Evolutionary conservation across 2,113 vertebrate species (phyloP), one percentile per base, ranked within the genome.

Genomic region (Helogale parvula): DNA sequence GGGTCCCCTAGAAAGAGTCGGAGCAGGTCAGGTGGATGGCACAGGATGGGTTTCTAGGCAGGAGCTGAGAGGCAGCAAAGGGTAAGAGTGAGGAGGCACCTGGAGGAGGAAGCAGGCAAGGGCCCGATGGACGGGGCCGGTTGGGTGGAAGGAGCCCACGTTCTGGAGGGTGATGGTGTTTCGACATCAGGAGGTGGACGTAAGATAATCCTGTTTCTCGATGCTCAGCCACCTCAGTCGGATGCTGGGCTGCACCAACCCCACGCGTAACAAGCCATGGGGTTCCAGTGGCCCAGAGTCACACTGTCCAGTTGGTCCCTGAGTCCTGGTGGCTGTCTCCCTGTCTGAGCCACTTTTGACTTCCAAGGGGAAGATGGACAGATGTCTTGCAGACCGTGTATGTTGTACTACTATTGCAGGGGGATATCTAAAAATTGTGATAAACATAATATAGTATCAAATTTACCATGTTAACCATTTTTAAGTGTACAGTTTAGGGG

Each of bases 221-320:
- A 0, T 6, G 9, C 45, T 57, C 35, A 3, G 41, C 31, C 16
- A 0, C 29, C 21, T 23, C 7, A 5, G 0, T 2, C 60, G 54
- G 14, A n/a, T 11, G 5, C 63, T 0, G 0, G 0, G 1, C 27
- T 23, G 41, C 12, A 10, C 7, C 17, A 60, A 9, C 25, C 33
- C 29, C 1, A 0, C 16, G 31, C 38, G 2, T 41, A 25, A 47
- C 15, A 2, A 74, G 82, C 52, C 29, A 5, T 2, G 9, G 21
- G 25, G 27, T 11, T 33, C 66, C 65, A 41, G 63, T n/a, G 19
- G 68, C 4, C 66, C 14, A n/a, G 52, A 19, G 33, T n/a, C 41
- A 19, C 66, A 13, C 29, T 23, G 25, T 38, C 31, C 47, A 33
- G 14, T 19, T 1, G 38, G 19, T 54, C 57, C 74, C 54, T 60